Conservation (phyloP, 2,113 vertebrate genomes). For the Dipodomys spectabilis region DNA sequence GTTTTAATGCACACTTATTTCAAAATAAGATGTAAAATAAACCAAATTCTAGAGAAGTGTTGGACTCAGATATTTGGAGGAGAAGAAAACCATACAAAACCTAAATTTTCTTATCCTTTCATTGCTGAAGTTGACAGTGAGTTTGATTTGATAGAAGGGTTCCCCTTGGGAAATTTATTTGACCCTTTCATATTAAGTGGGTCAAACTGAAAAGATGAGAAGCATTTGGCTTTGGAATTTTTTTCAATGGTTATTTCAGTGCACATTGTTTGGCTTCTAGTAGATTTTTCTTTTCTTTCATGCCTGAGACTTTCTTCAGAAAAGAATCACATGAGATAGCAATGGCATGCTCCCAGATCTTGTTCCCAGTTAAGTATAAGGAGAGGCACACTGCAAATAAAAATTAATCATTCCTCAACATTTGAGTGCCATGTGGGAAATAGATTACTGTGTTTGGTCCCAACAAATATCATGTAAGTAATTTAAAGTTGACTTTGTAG, state of each 20-base stretch:
- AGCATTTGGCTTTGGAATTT: conserved; percentile 9
- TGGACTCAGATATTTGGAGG: not conserved
- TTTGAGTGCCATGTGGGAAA: conserved; percentile 39
- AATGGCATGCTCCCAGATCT: conserved; percentile 17
- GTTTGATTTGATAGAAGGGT: not conserved
- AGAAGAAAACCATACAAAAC: not conserved
- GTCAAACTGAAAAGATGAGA: conserved; percentile 33
- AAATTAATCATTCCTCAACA: conserved; percentile 68
- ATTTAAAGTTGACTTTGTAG: conserved; percentile 69
- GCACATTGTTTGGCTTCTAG: not conserved
- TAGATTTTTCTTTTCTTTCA: not conserved
- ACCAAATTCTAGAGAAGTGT: not conserved
- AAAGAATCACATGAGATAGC: conserved; percentile 51
- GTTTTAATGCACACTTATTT: not conserved
- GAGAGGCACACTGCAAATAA: conserved; percentile 49
- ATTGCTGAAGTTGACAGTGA: not conserved
- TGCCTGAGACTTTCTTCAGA: not conserved
- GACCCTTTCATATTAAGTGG: conserved; percentile 23
- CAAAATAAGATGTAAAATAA: not conserved
- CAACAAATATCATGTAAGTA: conserved; percentile 64
- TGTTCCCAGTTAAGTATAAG: conserved; percentile 55
- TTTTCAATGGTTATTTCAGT: conserved; percentile 6
- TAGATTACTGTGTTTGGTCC: conserved; percentile 48
- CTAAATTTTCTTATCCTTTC: not conserved
- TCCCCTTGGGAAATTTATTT: conserved; percentile 43